Percentiles rank a stretch among this genome's conserved stretches.
Conservation (phyloP, 2,113 vertebrate genomes). For the Platichthys stellatus region DNA sequence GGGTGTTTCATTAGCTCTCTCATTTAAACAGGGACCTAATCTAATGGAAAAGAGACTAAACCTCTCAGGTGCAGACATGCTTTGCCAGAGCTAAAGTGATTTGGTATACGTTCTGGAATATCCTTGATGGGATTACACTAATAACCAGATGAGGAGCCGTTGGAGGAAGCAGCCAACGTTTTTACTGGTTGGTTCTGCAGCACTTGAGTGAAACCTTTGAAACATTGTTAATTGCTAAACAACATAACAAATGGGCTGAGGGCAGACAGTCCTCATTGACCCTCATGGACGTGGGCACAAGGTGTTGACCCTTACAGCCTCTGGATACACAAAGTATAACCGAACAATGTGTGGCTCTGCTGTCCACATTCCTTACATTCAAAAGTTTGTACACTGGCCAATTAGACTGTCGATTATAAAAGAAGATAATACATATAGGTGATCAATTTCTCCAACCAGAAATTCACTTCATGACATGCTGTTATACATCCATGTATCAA, state of each 20-base stretch:
- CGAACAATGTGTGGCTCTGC: neutral
- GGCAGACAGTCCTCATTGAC: neutral
- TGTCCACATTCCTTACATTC: neutral
- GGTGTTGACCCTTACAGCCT: neutral
- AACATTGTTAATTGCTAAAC: neutral
- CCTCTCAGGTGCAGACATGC: neutral
- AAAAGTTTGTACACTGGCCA: neutral
- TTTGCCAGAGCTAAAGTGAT: neutral
- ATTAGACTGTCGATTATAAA: neutral
- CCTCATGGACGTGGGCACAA: neutral
- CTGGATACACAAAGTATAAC: neutral
- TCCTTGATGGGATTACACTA: slow-evolving; percentile 13
- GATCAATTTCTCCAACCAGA: neutral
- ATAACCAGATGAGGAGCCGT: slow-evolving; percentile 16
- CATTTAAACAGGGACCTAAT: slow-evolving; percentile 40
- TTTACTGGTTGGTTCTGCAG: slow-evolving; percentile 13
- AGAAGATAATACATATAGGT: neutral
- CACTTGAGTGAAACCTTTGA: neutral
- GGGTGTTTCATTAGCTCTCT: slow-evolving; percentile 12
- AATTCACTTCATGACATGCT: neutral
- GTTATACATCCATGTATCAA: neutral
- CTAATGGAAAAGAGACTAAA: slow-evolving; percentile 29
- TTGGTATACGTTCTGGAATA: slow-evolving; percentile 15
- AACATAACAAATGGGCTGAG: neutral
- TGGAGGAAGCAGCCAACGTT: slow-evolving; percentile 19